Percentiles rank a stretch among this genome's conserved stretches.
Evolutionary conservation across 2,113 vertebrate genomes (phyloP).

Genomic region (Lamprotornis superbus): DNA sequence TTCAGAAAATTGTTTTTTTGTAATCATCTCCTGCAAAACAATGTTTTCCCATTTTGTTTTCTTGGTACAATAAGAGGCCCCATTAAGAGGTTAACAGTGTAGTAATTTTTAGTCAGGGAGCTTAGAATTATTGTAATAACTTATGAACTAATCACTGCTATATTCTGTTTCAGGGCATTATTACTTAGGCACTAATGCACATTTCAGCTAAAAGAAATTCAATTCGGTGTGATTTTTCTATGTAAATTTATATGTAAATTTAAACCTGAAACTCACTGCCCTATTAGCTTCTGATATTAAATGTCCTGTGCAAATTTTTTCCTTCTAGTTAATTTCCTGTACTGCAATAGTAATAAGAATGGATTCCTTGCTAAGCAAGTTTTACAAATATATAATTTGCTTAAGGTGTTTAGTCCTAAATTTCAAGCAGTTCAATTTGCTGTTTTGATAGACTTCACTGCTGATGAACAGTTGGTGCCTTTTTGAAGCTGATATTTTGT

Average conservation of each 20-base stretch:
- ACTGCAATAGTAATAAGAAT: neutral
- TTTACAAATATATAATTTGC: neutral
- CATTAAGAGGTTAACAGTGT: neutral
- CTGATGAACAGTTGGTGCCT: neutral
- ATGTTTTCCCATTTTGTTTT: neutral
- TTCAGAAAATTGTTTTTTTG: neutral
- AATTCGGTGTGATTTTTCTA: neutral
- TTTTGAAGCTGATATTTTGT: neutral
- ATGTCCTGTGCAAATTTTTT: neutral
- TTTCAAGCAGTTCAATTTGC: neutral
- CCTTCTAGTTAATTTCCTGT: neutral
- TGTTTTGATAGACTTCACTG: neutral
- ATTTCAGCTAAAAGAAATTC: neutral
- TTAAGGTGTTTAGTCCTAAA: neutral
- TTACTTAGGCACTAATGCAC: neutral
- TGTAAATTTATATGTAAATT: slow-evolving; percentile 1
- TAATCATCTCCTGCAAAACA: neutral
- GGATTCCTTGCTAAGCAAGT: neutral
- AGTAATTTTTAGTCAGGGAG: neutral
- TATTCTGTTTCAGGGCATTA: neutral
- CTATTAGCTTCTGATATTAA: neutral
- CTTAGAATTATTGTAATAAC: neutral
- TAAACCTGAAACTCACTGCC: neutral
- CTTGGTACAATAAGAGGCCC: neutral
- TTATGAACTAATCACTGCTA: neutral